These are phyloP conservation scores for Promerops cafer DNA, from an alignment of 2,113 vertebrate species.

Conservation along the genomic window DNA sequence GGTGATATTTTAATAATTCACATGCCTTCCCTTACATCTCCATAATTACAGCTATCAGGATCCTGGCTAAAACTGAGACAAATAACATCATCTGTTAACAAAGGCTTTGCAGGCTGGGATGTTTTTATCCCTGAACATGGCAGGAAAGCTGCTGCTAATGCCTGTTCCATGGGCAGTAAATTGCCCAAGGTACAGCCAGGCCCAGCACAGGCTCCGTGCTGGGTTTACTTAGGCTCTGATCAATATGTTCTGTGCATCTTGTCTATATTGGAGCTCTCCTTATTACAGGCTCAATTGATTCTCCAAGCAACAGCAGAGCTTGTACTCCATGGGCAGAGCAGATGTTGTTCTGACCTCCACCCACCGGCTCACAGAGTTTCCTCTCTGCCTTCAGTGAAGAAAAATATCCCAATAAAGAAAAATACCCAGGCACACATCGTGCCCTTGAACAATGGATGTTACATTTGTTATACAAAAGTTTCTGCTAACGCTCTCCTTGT, in stretches of 20 bases:
- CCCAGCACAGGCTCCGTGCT: background rate
- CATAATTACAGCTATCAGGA: background rate
- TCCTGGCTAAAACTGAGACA: background rate
- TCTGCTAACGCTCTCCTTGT: background rate
- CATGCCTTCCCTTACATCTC: background rate
- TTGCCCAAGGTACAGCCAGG: background rate
- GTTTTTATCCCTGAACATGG: background rate
- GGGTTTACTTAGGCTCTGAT: background rate
- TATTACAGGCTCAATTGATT: constrained; percentile 43
- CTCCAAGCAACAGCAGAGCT: background rate
- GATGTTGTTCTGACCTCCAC: constrained; percentile 50
- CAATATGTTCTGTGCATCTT: constrained; percentile 24
- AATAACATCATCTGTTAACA: background rate
- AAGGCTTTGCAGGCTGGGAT: background rate
- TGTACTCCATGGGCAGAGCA: background rate
- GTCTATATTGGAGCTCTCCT: constrained; percentile 1
- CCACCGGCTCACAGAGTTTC: background rate
- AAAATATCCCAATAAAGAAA: background rate
- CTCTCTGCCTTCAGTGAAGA: background rate
- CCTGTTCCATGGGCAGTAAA: background rate
- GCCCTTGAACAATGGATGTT: background rate
- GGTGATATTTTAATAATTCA: background rate
- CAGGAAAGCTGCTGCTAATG: background rate
- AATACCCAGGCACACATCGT: background rate
- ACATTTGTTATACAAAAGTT: background rate